Evolutionary conservation across 2,113 vertebrate species (phyloP), one percentile per base, ranked within the genome.

Genomic region (Danionella cerebrum): DNA sequence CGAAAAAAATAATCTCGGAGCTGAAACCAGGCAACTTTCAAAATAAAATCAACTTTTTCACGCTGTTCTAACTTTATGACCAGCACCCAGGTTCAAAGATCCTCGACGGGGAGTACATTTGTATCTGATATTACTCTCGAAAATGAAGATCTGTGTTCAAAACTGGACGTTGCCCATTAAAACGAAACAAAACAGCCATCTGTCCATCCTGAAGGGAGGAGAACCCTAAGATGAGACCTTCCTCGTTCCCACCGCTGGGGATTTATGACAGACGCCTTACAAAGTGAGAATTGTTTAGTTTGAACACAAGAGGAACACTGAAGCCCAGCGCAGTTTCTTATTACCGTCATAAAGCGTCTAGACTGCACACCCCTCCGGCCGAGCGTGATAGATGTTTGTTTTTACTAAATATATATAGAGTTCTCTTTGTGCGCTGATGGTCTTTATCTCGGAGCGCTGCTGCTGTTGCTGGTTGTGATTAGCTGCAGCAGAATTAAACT

Each of bases 311-410:
- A 87, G 88, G 90, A 92, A 89, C 89, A 88, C 78, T 79, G 86
- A 84, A 89, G 94, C 92, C 89, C 88, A 86, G 87, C 89, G 88
- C 91, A 86, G 88, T 84, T 91, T 94, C 91, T 96, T 97, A 98
- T 94, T 94, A 94, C 91, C 78, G 91, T 89, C 88, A 94, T 98
- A 98, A 98, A 98, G 79, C 89, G 95, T 98, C 96, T 98, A 98
- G 96, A 98, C 96, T 91, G 89, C 90, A 89, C 92, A 93, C 93
- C 93, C 91, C 90, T 91, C 89, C 92, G 69, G 72, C 73, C 33
- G 76, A 48, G 79, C 25, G 31, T 73, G 76, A 84, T 83, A 69
- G 70, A 63, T 83, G 82, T 86, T 88, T 91, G 93, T 90, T 88
- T 86, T 83, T 92, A 87, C 92, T 82, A 90, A 87, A 93, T 93